Percentiles rank a stretch among this genome's conserved stretches.
Conservation (phyloP, 2,888 invertebrate species). For the Andrena marginata region DNA sequence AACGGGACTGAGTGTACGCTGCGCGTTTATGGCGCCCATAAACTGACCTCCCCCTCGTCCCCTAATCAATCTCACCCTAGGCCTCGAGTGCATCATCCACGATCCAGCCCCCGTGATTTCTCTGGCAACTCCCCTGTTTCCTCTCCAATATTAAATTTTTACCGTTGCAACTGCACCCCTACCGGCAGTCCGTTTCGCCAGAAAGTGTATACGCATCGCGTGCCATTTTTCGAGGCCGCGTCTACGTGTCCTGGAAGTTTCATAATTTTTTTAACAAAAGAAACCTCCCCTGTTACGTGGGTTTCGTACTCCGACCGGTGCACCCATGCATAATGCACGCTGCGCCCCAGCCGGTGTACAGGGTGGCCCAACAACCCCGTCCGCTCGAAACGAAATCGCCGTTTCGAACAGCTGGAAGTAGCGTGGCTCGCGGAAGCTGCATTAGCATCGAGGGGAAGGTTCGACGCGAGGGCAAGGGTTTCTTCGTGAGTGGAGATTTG, state of each 20-base stretch:
- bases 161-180: not conserved
- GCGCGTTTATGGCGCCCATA: constrained; percentile 17
- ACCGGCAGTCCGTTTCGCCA: not conserved
- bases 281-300: constrained; percentile 17
- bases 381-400: no score
- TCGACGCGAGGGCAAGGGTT: no score
- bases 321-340: constrained; percentile 46
- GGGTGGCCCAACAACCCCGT: not conserved
- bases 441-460: no score
- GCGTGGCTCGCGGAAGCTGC: no score
- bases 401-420: no score
- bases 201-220: not conserved
- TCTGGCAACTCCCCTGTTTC: not conserved
- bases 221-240: constrained; percentile 15
- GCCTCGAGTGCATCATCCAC: not conserved
- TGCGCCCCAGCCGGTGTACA: constrained; percentile 21
- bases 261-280: constrained; percentile 42
- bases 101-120: not conserved
- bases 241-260: not conserved
- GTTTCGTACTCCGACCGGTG: constrained; percentile 3
- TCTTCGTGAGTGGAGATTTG: no score
- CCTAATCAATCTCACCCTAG: not conserved
- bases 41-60: not conserved
- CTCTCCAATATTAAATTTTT: not conserved
- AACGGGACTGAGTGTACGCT: constrained; percentile 2